phyloP scores from a whole-genome alignment of 2,797 vertebrate species.

The Pipistrellus nathusii region DNA sequence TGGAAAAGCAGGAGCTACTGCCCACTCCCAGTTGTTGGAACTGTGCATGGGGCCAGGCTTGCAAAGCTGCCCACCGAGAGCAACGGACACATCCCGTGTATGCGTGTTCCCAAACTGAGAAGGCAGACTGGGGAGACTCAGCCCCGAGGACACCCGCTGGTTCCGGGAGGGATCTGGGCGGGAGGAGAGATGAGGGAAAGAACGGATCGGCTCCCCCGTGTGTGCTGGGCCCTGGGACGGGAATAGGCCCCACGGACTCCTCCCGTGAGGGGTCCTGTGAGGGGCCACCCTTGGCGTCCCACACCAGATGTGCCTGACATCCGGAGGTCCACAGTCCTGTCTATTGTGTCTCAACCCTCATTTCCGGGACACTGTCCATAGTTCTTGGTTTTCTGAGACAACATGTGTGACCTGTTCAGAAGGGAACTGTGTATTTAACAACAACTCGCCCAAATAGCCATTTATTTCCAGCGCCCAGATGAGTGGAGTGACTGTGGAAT shows the following conservation, averaged over 20 bases:
- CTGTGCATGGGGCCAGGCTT: not conserved
- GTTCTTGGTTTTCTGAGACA: not conserved
- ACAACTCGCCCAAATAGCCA: not conserved
- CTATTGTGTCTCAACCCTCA: not conserved
- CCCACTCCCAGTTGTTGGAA: not conserved
- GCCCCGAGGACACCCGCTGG: too few relatives aligned
- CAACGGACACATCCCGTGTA: accelerated
- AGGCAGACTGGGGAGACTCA: accelerated
- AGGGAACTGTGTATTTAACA: not conserved
- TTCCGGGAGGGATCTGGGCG: not conserved
- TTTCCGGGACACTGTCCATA: not conserved
- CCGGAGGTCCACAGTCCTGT: accelerated
- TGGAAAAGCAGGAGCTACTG: too few relatives aligned
- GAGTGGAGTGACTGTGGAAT: too few relatives aligned
- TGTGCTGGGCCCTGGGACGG: too few relatives aligned
- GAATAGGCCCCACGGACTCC: accelerated
- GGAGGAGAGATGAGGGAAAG: not conserved
- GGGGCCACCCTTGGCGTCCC: accelerated
- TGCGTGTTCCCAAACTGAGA: not conserved
- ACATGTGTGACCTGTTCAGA: not conserved
- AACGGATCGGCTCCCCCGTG: accelerated
- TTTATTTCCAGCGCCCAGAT: not conserved
- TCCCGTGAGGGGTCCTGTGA: accelerated
- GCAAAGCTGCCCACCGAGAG: not conserved
- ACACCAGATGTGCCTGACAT: accelerated